A percentile compares a stretch with the other conserved stretches of the same genome.
phyloP scores from a whole-genome alignment of 2,113 vertebrate genomes.

The Tenrec ecaudatus region DNA sequence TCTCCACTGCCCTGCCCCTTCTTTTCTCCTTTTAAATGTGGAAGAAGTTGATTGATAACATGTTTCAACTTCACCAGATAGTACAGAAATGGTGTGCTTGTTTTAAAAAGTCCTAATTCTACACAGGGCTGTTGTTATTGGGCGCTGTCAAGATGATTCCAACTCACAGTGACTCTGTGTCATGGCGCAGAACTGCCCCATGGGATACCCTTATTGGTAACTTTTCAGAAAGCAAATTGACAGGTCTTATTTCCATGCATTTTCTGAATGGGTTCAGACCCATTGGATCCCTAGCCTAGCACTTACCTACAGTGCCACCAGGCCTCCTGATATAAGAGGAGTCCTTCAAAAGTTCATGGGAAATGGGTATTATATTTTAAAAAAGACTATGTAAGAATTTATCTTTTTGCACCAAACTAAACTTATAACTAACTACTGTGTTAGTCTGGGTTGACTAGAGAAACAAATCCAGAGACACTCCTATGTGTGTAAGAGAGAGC shows the following conservation, averaged over 20 bases:
- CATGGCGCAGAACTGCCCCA: neutral
- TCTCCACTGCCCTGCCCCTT: slow-evolving; percentile 30
- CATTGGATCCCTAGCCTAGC: neutral
- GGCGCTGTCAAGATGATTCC: neutral
- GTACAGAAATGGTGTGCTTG: neutral
- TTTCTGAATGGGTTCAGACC: neutral
- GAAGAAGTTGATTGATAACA: slow-evolving; percentile 69
- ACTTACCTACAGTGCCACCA: neutral
- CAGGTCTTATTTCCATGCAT: neutral
- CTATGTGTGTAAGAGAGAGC: too few relatives aligned
- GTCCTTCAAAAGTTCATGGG: too few relatives aligned
- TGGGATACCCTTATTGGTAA: neutral
- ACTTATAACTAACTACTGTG: too few relatives aligned
- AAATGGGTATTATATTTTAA: too few relatives aligned
- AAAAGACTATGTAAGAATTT: too few relatives aligned
- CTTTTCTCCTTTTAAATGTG: slow-evolving; percentile 63
- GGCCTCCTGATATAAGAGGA: neutral
- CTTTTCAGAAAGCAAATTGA: neutral
- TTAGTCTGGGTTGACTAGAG: too few relatives aligned
- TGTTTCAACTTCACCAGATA: slow-evolving; percentile 65
- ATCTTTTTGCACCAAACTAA: too few relatives aligned
- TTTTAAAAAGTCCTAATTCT: slow-evolving; percentile 4
- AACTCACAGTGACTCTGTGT: neutral
- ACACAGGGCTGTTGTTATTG: neutral
- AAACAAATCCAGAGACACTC: too few relatives aligned